These are phyloP conservation scores for Leptoclinus maculatus DNA, from an alignment of 2,797 vertebrate species.

Conservation along the genomic window DNA sequence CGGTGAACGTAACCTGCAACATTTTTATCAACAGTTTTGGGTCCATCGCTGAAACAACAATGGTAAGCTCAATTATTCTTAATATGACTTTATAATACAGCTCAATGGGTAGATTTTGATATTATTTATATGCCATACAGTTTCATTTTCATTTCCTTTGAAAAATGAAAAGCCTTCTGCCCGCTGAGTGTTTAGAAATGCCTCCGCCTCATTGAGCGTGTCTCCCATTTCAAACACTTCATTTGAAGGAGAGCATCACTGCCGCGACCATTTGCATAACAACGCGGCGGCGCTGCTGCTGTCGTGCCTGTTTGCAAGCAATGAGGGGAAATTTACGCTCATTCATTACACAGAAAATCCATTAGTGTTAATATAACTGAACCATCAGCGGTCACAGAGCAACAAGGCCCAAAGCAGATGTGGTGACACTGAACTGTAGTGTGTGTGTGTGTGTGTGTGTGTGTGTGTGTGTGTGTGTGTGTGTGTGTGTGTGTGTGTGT, in stretches of 20 bases:
- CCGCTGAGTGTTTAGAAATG: constrained; percentile 41
- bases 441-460: constrained; percentile 13
- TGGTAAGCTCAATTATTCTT: constrained; percentile 88
- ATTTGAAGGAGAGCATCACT: constrained; percentile 47
- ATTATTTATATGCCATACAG: constrained; percentile 3
- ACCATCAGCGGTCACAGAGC: constrained; percentile 43
- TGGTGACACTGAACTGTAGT: background rate
- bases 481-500: constrained; percentile 23
- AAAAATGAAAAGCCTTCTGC: constrained; percentile 33
- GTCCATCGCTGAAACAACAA: constrained; percentile 98
- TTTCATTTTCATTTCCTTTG: constrained; percentile 40
- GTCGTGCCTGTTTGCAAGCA: constrained; percentile 20
- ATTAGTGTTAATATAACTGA: constrained; percentile 61
- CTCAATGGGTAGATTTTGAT: background rate
- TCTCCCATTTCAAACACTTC: constrained; percentile 46
- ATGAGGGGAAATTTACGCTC: constrained; percentile 26
- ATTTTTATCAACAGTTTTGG: constrained; percentile 99
- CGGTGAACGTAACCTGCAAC: constrained; percentile 99
- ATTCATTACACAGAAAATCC: constrained; percentile 65
- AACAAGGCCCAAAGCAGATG: constrained; percentile 39
- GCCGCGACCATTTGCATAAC: constrained; percentile 59
- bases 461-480: constrained; percentile 12
- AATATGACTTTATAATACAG: background rate
- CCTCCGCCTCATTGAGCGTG: constrained; percentile 57
- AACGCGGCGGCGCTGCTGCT: background rate